phyloP scores from a whole-genome alignment of 2,797 vertebrate genomes.

The Orientallactaga sibirica region DNA sequence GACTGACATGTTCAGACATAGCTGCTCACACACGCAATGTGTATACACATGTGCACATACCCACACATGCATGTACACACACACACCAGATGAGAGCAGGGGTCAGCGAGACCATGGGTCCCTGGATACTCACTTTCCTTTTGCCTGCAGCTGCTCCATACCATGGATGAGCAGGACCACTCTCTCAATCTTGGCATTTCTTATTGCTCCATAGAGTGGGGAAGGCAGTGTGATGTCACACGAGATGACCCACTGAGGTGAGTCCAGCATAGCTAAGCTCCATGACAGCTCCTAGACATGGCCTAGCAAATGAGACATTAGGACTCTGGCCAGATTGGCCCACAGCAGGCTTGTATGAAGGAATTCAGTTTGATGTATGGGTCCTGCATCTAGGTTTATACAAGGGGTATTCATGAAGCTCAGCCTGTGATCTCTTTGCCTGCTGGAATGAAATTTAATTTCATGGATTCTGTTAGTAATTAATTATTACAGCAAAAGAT shows the following conservation, averaged over 20 bases:
- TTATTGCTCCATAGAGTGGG: neutral
- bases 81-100: neutral
- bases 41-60: too few species aligned
- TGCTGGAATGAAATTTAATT: neutral
- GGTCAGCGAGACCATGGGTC: too few species aligned
- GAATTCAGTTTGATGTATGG: too few species aligned
- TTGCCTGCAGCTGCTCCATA: neutral
- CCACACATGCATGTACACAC: neutral
- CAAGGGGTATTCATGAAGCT: neutral
- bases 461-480: neutral
- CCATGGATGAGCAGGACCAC: neutral
- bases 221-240: neutral
- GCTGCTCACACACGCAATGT: too few species aligned
- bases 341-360: neutral
- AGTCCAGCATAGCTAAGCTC: neutral
- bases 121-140: neutral
- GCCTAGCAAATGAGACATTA: neutral
- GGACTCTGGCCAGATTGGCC: neutral
- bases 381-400: neutral
- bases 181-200: neutral
- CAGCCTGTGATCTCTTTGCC: neutral
- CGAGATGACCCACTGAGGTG: neutral
- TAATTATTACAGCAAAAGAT: neutral
- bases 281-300: neutral
- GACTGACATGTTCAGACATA: neutral